phyloP scores from a whole-genome alignment of 2,113 vertebrate genomes.

The Gymnogyps californianus region DNA sequence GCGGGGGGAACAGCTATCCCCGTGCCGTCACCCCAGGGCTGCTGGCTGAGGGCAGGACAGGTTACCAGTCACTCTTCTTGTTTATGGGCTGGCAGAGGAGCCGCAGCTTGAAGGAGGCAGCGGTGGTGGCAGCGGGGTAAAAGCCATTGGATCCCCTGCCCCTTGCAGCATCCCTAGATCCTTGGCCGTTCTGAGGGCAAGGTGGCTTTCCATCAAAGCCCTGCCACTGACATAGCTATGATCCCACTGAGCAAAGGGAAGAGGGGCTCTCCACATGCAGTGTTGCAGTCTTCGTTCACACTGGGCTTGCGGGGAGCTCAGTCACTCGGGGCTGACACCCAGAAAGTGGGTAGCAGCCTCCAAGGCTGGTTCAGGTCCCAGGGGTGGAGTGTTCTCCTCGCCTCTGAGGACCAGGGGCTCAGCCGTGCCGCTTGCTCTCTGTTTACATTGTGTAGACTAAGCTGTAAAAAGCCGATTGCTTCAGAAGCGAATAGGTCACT shows the following conservation, averaged over 20 bases:
- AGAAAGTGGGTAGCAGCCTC: fast-evolving
- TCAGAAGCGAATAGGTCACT: neutral
- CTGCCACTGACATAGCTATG: fast-evolving
- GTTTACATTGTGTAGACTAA: neutral
- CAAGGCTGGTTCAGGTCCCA: too few species aligned
- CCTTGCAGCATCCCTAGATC: neutral
- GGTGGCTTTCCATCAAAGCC: neutral
- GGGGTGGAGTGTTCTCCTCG: neutral
- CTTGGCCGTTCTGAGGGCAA: neutral
- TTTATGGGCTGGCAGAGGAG: neutral
- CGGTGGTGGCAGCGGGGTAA: neutral
- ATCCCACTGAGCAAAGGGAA: neutral
- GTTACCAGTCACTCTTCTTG: fast-evolving
- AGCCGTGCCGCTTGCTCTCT: neutral
- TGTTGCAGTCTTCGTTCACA: fast-evolving
- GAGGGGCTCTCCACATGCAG: fast-evolving
- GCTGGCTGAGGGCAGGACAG: neutral
- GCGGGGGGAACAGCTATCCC: neutral
- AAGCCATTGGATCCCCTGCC: neutral
- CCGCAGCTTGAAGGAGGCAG: neutral
- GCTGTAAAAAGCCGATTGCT: neutral
- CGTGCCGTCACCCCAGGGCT: neutral
- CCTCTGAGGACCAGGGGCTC: neutral
- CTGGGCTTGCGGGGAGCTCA: fast-evolving
- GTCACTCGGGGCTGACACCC: fast-evolving